Evolutionary conservation across 2,797 vertebrate species (phyloP).

Genomic region (Clarias pachynema): DNA sequence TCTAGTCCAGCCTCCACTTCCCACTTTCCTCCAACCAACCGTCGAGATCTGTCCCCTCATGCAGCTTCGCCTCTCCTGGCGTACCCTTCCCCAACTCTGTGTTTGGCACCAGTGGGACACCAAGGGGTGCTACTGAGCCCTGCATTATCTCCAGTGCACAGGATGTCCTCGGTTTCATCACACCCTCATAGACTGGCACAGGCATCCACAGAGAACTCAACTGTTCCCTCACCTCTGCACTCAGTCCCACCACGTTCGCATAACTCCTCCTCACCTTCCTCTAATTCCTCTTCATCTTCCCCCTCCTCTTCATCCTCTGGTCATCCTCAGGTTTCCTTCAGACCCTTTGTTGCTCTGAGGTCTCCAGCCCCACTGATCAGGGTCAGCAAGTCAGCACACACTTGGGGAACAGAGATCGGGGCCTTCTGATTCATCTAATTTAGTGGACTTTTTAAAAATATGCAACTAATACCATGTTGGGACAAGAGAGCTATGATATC

Average conservation of each 20-base stretch:
- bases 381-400: constrained; percentile 74
- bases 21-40: constrained; percentile 61
- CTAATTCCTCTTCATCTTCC: constrained; percentile 61
- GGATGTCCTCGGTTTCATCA: constrained; percentile 64
- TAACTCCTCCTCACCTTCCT: constrained; percentile 55
- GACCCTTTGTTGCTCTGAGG: constrained; percentile 73
- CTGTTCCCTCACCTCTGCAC: constrained; percentile 60
- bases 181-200: constrained; percentile 69
- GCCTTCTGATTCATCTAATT: constrained; percentile 79
- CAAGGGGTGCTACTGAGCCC: constrained; percentile 70
- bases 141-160: constrained; percentile 70
- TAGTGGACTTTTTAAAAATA: constrained; percentile 12
- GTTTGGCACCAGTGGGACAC: constrained; percentile 73
- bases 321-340: constrained; percentile 74
- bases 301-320: constrained; percentile 61
- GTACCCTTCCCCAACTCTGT: constrained; percentile 75
- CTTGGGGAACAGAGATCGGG: constrained; percentile 89
- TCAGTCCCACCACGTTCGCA: constrained; percentile 63
- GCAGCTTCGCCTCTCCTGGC: constrained; percentile 70
- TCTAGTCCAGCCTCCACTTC: constrained; percentile 68
- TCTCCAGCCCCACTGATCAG: constrained; percentile 70
- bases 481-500: constrained; percentile 16
- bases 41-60: constrained; percentile 74
- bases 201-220: constrained; percentile 67
- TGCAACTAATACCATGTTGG: constrained; percentile 10